Conservation (phyloP, 2,797 vertebrate species). For the Rhinatrema bivittatum region DNA sequence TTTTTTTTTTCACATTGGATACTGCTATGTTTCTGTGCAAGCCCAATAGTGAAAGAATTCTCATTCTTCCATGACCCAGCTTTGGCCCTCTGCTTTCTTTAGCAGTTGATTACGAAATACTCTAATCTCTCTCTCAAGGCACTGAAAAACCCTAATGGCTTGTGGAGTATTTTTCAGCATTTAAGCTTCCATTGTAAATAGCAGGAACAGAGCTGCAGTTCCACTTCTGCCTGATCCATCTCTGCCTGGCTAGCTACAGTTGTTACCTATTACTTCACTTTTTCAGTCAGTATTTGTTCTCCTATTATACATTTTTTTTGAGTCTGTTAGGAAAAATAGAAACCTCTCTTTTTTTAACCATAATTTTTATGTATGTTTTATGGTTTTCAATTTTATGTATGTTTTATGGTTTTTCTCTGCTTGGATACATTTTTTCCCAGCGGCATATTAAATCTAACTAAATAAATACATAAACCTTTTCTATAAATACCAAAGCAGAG, state of each 20-base stretch:
- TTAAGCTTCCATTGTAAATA: conserved; percentile 33
- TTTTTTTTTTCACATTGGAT: no score
- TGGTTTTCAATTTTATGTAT: no score
- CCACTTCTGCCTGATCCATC: conserved; percentile 32
- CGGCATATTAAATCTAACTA: no score
- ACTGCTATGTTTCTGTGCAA: no score
- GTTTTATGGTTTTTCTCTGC: no score
- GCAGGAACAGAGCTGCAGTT: conserved; percentile 38
- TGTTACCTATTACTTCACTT: conserved; percentile 2
- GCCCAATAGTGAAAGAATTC: no score
- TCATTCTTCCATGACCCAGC: background rate
- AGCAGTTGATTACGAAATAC: conserved; percentile 44
- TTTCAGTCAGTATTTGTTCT: conserved; percentile 33
- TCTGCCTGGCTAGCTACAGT: conserved; percentile 19
- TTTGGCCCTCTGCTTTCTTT: conserved; percentile 33
- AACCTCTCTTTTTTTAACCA: conserved; percentile 30
- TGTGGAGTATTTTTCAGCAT: conserved; percentile 36
- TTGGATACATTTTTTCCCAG: no score
- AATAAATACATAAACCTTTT: no score
- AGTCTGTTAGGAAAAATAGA: conserved; percentile 30
- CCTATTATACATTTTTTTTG: conserved; percentile 29
- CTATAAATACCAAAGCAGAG: conserved; percentile 34
- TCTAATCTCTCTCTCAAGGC: conserved; percentile 36
- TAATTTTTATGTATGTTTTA: no score
- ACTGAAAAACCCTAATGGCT: conserved; percentile 41